Evolutionary conservation across 2,888 invertebrate genomes (phyloP), one percentile per base, ranked within the genome.

Genomic region (Erynnis tages): DNA sequence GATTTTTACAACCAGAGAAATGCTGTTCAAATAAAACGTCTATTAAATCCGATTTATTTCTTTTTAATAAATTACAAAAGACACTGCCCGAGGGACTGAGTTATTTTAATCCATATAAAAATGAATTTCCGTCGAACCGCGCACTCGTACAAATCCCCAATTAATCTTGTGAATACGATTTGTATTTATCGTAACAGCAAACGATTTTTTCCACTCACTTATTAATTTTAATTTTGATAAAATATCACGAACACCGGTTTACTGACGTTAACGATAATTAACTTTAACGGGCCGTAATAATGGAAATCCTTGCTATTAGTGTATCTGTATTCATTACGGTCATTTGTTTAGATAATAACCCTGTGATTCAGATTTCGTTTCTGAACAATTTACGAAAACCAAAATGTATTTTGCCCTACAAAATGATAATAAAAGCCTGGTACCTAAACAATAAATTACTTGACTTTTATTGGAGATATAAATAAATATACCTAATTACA

Each of bases 211-310:
- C 16, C 19, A 41, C 16, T 34, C 30, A 41, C 32, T 40, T 49
- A 41, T 49, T 34, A 40, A 49, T 41, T 34, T 34, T 17, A 34
- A 49, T 34, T 41, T 41, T 25, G 27, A 49, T 49, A 34, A 49
- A 32, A 23, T 49, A 41, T 25, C 48, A 41, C 17, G 41, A 32
- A 34, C 27, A 19, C 41, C 32, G 41, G 16, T 49, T 41, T 25
- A 25, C 40, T 23, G 30, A 16, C 34, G 34, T 41, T 41, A 40
- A 41, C 32, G 13, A 45, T 45, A 14, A 46, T 46, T 35, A 35
- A 46, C 35, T 46, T 46, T 35, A 46, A 46, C 35, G 46, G 23
- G 34, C 11, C 17, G 25, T 41, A 25, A 49, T 49, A 41, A 49
- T 41, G 41, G 27, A 49, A 49, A 41, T 49, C 25, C 40, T 4